Conservation (phyloP, 2,888 invertebrate genomes). For the Cactoblastis cactorum region DNA sequence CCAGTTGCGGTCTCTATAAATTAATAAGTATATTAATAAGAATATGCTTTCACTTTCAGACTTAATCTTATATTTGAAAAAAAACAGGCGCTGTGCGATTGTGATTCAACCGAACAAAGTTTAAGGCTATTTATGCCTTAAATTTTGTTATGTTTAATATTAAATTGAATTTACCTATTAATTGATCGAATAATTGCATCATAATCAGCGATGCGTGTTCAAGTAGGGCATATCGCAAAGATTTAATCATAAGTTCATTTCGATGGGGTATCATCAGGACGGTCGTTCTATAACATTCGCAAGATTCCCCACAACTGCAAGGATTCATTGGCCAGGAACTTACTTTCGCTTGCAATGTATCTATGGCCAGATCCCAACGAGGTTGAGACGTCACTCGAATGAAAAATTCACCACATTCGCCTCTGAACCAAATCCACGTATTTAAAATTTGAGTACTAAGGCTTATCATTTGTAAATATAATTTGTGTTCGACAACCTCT, state of each 20-base stretch:
- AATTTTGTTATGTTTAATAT: too few species aligned
- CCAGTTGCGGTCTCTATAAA: slow-evolving; percentile 59
- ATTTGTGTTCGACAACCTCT: slow-evolving; percentile 49
- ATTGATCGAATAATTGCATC: slow-evolving; percentile 56
- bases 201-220: slow-evolving; percentile 60
- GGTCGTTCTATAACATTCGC: slow-evolving; percentile 64
- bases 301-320: slow-evolving; percentile 62
- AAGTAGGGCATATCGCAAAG: slow-evolving; percentile 55
- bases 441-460: slow-evolving; percentile 56
- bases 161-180: slow-evolving; percentile 58
- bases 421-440: slow-evolving; percentile 66
- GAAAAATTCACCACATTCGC: slow-evolving; percentile 62
- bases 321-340: slow-evolving; percentile 59
- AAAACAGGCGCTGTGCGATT: too few species aligned
- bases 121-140: too few species aligned
- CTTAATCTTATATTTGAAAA: too few species aligned
- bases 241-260: slow-evolving; percentile 63
- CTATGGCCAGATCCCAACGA: slow-evolving; percentile 61
- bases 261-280: slow-evolving; percentile 57
- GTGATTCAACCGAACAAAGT: too few species aligned
- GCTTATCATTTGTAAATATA: slow-evolving; percentile 60
- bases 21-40: neutral
- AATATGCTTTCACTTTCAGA: too few species aligned
- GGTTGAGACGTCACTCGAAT: slow-evolving; percentile 60
- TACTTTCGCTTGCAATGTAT: slow-evolving; percentile 52